Conservation (phyloP, 2,113 vertebrate species). For the Mustelus asterias region DNA sequence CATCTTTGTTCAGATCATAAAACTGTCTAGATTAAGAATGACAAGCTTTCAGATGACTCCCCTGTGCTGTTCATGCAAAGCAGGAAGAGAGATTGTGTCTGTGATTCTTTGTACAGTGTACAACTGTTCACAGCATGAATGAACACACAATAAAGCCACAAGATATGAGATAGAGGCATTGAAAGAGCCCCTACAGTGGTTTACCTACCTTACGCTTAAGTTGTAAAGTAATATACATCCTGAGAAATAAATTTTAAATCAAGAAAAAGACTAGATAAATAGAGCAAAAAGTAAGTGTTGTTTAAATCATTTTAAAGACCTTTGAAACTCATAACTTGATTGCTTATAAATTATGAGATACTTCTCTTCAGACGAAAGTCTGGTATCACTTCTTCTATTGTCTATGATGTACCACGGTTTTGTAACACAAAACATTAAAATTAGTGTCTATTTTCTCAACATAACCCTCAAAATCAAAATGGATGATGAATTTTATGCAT, state of each 20-base stretch:
- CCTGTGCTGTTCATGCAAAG: not conserved
- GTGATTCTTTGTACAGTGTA: not conserved
- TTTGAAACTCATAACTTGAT: not conserved
- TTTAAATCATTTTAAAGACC: not conserved
- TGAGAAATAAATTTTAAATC: not conserved
- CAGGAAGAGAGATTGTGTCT: not conserved
- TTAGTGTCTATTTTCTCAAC: not conserved
- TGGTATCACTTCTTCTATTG: not conserved
- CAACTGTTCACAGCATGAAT: not conserved
- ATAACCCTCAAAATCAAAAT: not conserved
- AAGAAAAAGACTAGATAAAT: not conserved
- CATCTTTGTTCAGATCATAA: not conserved
- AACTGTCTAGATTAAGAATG: not conserved
- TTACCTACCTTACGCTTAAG: not conserved
- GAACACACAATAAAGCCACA: not conserved
- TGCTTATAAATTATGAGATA: not conserved
- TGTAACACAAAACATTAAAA: not conserved
- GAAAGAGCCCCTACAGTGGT: not conserved
- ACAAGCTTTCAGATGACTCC: not conserved
- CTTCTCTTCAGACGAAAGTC: not conserved
- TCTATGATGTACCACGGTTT: no score
- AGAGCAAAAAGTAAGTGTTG: not conserved
- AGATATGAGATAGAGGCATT: not conserved
- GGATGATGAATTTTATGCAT: not conserved
- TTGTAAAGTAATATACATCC: not conserved